Percentiles rank a stretch among this genome's conserved stretches.
phyloP scores from a whole-genome alignment of 2,888 invertebrate species.

The Calameuta filiformis region DNA sequence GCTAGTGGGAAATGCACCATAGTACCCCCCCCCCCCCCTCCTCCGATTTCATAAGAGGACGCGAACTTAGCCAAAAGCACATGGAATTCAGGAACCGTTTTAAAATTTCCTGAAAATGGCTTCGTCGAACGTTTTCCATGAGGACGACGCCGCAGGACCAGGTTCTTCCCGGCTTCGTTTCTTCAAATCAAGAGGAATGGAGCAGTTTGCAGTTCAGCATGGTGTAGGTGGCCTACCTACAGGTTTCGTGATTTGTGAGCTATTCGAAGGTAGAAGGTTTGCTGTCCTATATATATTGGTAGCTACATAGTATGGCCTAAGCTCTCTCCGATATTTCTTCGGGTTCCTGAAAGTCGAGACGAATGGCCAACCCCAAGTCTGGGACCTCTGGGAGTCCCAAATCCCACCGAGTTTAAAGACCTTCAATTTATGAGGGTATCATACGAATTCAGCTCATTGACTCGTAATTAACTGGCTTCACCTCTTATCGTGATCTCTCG shows the following conservation, averaged over 20 bases:
- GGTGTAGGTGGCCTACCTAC: too few relatives aligned
- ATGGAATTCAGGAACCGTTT: too few relatives aligned
- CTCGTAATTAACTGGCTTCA: slow-evolving; percentile 26
- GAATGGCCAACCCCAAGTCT: background rate
- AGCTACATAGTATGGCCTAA: slow-evolving; percentile 9
- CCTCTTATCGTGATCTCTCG: background rate
- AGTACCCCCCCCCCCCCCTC: background rate
- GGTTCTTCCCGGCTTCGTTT: background rate
- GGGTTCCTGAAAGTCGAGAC: slow-evolving; percentile 30
- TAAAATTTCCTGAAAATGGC: too few relatives aligned
- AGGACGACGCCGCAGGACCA: too few relatives aligned
- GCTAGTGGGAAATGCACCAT: background rate
- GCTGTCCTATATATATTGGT: too few relatives aligned
- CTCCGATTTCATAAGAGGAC: background rate
- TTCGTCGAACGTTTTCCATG: too few relatives aligned
- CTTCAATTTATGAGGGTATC: slow-evolving; percentile 30
- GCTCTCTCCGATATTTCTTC: slow-evolving; percentile 35
- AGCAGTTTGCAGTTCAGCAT: slow-evolving; percentile 18
- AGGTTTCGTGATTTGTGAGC: slow-evolving; percentile 32
- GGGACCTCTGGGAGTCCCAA: background rate
- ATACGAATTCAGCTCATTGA: slow-evolving; percentile 28
- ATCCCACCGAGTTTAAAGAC: slow-evolving; percentile 19
- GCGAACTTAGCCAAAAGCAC: too few relatives aligned
- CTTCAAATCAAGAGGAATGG: slow-evolving; percentile 25
- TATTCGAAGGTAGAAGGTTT: slow-evolving; percentile 26